Evolutionary conservation across 2,888 invertebrate genomes (phyloP).

Genomic region (Pseudanteris insignis): DNA sequence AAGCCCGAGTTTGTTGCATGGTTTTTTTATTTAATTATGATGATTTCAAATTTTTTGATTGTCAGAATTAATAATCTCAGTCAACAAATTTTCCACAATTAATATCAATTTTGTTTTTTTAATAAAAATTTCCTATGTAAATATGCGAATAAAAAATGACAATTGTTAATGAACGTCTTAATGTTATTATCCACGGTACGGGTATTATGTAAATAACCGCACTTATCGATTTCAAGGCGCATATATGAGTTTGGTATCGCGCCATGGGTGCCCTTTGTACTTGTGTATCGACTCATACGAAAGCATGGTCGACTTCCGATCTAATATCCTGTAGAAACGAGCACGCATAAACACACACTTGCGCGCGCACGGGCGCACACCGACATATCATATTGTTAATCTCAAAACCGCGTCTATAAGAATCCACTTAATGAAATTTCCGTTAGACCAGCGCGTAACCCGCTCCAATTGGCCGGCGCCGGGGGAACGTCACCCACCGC

Average conservation of each 20-base stretch:
- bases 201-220: slow-evolving; percentile 41
- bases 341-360: slow-evolving; percentile 21
- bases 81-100: too few relatives aligned
- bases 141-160: too few relatives aligned
- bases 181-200: slow-evolving; percentile 33
- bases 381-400: slow-evolving; percentile 58
- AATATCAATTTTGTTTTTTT: too few relatives aligned
- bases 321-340: slow-evolving; percentile 45
- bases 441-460: slow-evolving; percentile 49
- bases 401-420: slow-evolving; percentile 61
- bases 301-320: slow-evolving; percentile 42
- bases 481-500: slow-evolving; percentile 48
- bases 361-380: slow-evolving; percentile 32
- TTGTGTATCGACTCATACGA: slow-evolving; percentile 42
- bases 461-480: slow-evolving; percentile 53
- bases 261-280: slow-evolving; percentile 35
- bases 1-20: slow-evolving; percentile 2
- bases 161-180: too few relatives aligned
- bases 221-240: slow-evolving; percentile 38
- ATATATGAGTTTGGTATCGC: slow-evolving; percentile 25
- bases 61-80: too few relatives aligned
- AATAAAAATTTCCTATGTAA: too few relatives aligned
- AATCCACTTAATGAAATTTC: slow-evolving; percentile 65
- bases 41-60: too few relatives aligned
- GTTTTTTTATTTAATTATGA: too few relatives aligned